Base-by-base conservation (phyloP, 2,113 vertebrate species). In the Theristicus caerulescens region DNA sequence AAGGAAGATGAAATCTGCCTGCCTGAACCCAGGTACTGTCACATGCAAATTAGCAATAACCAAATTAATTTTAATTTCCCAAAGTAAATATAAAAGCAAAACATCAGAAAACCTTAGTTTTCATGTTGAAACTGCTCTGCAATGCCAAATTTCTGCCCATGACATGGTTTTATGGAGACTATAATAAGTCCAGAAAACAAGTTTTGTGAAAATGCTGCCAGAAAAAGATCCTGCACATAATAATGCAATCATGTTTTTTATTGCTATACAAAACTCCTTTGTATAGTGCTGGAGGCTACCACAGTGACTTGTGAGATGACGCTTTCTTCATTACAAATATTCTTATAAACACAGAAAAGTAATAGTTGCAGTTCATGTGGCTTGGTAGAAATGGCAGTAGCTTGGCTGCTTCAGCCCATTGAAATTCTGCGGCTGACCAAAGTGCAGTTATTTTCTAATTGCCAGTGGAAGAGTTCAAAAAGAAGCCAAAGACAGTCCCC, bases 21-120 rank as follows among this genome's bases (percentile, higher is more conserved):
- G 26, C 19, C 26, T 66, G 51, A 70, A 71, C 13, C 29, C 27
- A 89, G 46, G 19, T 52, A 91, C 82, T 91, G 89, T 70, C 66
- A 61, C 7, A 4, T 29, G 58, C 36, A 62, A 58, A 25, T 59
- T 52, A 62, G 15, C 38, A 91, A 92, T 97, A 79, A 91, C 65
- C 72, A 71, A 27, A 17, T 86, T 76, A 40, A 96, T 91, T 96
- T 79, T 88, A 59, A 86, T 86, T 87, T 93, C 92, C 86, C 80
- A 59, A 97, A 97, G 82, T 96, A 95, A 96, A 94, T 92, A 79
- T 79, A 94, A 97, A 86, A 96, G 92, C 62, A 92, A 82, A 79
- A 55, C 27, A n/a, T 19, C 20, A 54, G 65, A 42, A 65, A 79
- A 58, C 13, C n/a, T 79, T 80, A 96, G 79, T 81, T 93, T 84